A percentile compares a stretch with the other conserved stretches of the same genome.
Evolutionary conservation across 2,113 vertebrate species (phyloP).

Genomic region (Marcusenius ussheri): DNA sequence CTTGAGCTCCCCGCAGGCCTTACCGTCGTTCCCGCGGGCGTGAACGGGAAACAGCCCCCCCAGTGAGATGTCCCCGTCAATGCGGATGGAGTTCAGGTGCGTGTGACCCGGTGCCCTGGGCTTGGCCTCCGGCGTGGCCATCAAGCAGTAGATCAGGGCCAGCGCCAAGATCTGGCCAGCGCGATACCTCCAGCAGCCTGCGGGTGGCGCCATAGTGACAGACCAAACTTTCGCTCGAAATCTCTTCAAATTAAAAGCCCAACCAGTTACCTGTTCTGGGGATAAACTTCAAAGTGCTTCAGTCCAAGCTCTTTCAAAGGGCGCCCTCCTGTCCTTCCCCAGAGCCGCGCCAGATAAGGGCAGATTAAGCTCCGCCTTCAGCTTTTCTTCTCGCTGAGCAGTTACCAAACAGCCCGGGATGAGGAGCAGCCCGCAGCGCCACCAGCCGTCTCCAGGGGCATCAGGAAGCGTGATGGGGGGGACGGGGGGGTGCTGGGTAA

Average conservation of each 20-base stretch:
- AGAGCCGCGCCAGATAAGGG: slow-evolving; percentile 17
- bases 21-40: slow-evolving; percentile 75
- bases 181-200: slow-evolving; percentile 41
- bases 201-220: slow-evolving; percentile 49
- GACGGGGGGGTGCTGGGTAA: background rate
- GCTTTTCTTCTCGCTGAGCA: slow-evolving; percentile 30
- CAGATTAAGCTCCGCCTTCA: slow-evolving; percentile 35
- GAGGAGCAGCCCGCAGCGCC: slow-evolving; percentile 32
- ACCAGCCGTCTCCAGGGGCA: slow-evolving; percentile 36
- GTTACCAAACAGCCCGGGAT: slow-evolving; percentile 35
- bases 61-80: slow-evolving; percentile 90
- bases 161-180: slow-evolving; percentile 33
- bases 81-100: slow-evolving; percentile 91
- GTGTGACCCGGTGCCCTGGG: slow-evolving; percentile 79
- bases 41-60: slow-evolving; percentile 92
- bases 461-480: slow-evolving; percentile 39
- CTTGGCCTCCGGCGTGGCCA: slow-evolving; percentile 63
- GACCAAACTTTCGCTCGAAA: slow-evolving; percentile 46
- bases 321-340: slow-evolving; percentile 40
- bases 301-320: slow-evolving; percentile 44
- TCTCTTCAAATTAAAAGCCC: slow-evolving; percentile 43
- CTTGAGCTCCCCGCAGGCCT: slow-evolving; percentile 89
- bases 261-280: slow-evolving; percentile 32
- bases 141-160: slow-evolving; percentile 53
- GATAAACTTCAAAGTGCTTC: slow-evolving; percentile 37